Percentiles rank a stretch among this genome's conserved stretches.
Evolutionary conservation across 30 jellyfish, hydroid and myxozoan genomes (phyloP).

Genomic region (Hydra vulgaris): DNA sequence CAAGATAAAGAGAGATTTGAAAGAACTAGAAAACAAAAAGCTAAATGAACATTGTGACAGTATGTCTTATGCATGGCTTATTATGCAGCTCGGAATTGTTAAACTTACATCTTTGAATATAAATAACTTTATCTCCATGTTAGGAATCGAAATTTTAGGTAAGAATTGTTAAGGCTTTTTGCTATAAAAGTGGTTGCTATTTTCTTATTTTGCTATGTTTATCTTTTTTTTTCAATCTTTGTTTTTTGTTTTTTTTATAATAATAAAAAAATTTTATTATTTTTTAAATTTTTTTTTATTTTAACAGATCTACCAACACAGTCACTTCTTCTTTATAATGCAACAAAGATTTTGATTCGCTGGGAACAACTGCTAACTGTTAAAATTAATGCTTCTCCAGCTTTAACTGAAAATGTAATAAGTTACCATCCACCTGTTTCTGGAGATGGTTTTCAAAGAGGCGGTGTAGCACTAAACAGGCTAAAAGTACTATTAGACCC

Average conservation of each 20-base stretch:
- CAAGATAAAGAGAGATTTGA: constrained; percentile 8
- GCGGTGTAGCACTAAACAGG: constrained; percentile 75
- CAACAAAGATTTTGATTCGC: constrained; percentile 58
- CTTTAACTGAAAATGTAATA: constrained; percentile 51
- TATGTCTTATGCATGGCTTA: constrained; percentile 83
- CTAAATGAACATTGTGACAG: constrained; percentile 45
- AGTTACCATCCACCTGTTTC: constrained; percentile 17
- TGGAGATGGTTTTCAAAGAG: constrained; percentile 77
- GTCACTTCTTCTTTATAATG: constrained; percentile 72
- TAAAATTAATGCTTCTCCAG: constrained; percentile 44
- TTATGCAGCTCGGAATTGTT: constrained; percentile 66
- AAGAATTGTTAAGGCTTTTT: neutral
- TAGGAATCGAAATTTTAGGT: constrained; percentile 94
- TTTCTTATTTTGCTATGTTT: neutral
- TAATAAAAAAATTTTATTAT: neutral
- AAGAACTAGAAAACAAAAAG: constrained; percentile 1
- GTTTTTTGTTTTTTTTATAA: neutral
- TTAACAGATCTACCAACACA: constrained; percentile 73
- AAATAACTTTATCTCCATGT: constrained; percentile 48
- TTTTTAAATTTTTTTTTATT: neutral
- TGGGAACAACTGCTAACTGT: constrained; percentile 73
- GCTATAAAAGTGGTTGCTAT: neutral
- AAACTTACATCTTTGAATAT: constrained; percentile 48
- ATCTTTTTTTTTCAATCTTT: neutral
- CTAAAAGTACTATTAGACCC: constrained; percentile 67